Percentiles rank a stretch among this genome's conserved stretches.
Evolutionary conservation across 2,888 invertebrate genomes (phyloP).

Genomic region (Diaperis boleti): DNA sequence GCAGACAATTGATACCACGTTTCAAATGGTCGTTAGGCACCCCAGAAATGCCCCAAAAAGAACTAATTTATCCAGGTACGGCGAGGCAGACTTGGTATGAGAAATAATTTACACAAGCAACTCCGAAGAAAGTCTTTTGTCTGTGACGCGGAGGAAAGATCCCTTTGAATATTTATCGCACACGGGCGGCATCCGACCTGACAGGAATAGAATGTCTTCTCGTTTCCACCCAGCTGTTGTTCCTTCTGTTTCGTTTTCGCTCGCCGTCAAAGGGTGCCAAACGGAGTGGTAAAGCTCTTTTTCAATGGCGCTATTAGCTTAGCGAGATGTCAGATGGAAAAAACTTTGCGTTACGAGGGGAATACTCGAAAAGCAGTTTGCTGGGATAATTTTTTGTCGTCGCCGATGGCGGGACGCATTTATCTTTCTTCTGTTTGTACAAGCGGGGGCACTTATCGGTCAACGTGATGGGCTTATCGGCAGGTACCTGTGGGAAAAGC

Average conservation of each 20-base stretch:
- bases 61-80: slow-evolving; percentile 30
- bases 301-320: slow-evolving; percentile 34
- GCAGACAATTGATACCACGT: slow-evolving; percentile 35
- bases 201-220: slow-evolving; percentile 46
- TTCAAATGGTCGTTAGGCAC: slow-evolving; percentile 40
- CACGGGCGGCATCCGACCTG: slow-evolving; percentile 45
- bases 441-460: background rate
- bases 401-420: background rate
- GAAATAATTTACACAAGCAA: slow-evolving; percentile 47
- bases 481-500: too few relatives aligned
- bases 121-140: slow-evolving; percentile 46
- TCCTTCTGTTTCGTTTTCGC: slow-evolving; percentile 21
- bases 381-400: slow-evolving; percentile 1
- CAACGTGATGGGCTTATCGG: too few relatives aligned
- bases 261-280: slow-evolving; percentile 33
- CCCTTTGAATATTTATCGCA: slow-evolving; percentile 54
- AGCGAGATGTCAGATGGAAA: slow-evolving; percentile 27
- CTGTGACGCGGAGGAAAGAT: slow-evolving; percentile 32
- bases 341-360: background rate
- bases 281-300: slow-evolving; percentile 35
- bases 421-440: too few relatives aligned
- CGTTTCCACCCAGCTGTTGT: slow-evolving; percentile 10
- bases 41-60: slow-evolving; percentile 19
- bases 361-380: slow-evolving; percentile 12
- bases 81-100: too few relatives aligned